phyloP scores from a whole-genome alignment of 1,140 invertebrate species.

The Diachasmimorpha longicaudata region DNA sequence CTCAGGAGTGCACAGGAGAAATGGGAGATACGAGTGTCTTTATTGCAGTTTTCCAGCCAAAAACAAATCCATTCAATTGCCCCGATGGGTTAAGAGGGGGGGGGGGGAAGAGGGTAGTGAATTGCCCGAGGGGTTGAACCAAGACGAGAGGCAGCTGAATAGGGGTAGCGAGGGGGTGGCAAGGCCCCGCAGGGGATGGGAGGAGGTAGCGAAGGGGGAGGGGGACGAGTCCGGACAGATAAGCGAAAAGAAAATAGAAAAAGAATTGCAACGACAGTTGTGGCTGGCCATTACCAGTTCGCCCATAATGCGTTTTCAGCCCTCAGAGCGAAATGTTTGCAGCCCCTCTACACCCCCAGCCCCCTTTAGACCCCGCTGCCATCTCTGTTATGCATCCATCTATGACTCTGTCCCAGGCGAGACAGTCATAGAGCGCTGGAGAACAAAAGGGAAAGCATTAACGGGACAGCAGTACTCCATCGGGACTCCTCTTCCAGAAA shows the following conservation, averaged over 20 bases:
- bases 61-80: slow-evolving; percentile 36
- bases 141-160: neutral
- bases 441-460: slow-evolving; percentile 13
- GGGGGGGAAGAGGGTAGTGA: too few species aligned
- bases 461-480: slow-evolving; percentile 9
- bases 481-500: slow-evolving; percentile 15
- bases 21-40: slow-evolving; percentile 15
- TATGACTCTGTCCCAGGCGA: slow-evolving; percentile 6
- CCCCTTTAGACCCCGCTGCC: neutral
- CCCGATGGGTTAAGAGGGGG: neutral
- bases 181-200: too few species aligned
- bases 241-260: slow-evolving; percentile 3
- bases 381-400: slow-evolving; percentile 9
- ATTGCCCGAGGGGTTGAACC: neutral
- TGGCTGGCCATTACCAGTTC: slow-evolving; percentile 4
- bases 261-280: slow-evolving; percentile 7
- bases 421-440: neutral
- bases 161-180: neutral
- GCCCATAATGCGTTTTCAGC: neutral
- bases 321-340: neutral
- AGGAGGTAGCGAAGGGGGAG: too few species aligned
- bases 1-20: neutral
- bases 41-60: slow-evolving; percentile 34
- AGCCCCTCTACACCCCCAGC: neutral
- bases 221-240: neutral